These are phyloP conservation scores for Sebastes oblongus DNA, from an alignment of 2,797 vertebrate genomes.

Conservation along the genomic window DNA sequence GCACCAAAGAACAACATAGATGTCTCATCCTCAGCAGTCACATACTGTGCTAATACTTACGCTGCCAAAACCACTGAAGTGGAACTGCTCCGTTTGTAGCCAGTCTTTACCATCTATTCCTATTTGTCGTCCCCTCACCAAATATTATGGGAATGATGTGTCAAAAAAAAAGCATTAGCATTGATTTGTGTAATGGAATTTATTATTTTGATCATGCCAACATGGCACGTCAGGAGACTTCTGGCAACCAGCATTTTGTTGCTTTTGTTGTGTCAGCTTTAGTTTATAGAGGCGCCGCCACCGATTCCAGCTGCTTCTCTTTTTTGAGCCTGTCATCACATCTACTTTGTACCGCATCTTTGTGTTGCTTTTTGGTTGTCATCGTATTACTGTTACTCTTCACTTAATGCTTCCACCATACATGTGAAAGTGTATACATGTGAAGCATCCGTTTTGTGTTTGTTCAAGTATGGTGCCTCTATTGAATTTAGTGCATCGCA, in stretches of 20 bases:
- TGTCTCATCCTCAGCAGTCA: slow-evolving; percentile 66
- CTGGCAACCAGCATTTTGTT: slow-evolving; percentile 72
- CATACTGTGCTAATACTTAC: slow-evolving; percentile 68
- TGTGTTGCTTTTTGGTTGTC: slow-evolving; percentile 93
- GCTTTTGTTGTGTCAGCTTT: slow-evolving; percentile 79
- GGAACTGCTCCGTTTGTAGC: slow-evolving; percentile 61
- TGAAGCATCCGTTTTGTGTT: slow-evolving; percentile 78
- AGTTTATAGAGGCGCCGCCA: slow-evolving; percentile 88
- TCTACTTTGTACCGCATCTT: slow-evolving; percentile 92
- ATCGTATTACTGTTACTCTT: slow-evolving; percentile 86
- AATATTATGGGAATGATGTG: slow-evolving; percentile 54
- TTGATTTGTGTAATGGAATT: slow-evolving; percentile 47
- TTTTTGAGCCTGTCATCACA: slow-evolving; percentile 93
- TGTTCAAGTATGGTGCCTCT: slow-evolving; percentile 74
- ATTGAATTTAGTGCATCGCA: slow-evolving; percentile 67
- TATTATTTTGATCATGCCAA: slow-evolving; percentile 54
- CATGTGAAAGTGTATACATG: slow-evolving; percentile 79
- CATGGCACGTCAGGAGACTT: slow-evolving; percentile 60
- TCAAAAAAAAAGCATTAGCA: slow-evolving; percentile 48
- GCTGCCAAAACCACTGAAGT: slow-evolving; percentile 65
- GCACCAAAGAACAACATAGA: slow-evolving; percentile 72
- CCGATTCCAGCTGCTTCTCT: slow-evolving; percentile 94
- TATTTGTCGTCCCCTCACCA: slow-evolving; percentile 52
- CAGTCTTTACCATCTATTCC: slow-evolving; percentile 46
- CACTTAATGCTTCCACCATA: slow-evolving; percentile 83